These are phyloP conservation scores for Gymnarchus niloticus DNA, from an alignment of 2,113 vertebrate genomes.

Conservation along the genomic window DNA sequence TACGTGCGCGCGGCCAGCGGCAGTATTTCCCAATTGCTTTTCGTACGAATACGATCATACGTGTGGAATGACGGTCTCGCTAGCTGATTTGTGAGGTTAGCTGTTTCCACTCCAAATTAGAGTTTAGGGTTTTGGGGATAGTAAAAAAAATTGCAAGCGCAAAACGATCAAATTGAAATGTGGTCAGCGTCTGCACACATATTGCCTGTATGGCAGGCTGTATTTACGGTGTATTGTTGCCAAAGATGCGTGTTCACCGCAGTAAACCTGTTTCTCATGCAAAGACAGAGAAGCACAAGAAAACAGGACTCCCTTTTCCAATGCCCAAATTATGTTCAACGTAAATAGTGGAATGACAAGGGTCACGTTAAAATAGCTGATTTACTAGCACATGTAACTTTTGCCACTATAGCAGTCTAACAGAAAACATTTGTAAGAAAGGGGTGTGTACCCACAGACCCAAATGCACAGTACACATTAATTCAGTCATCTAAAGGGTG, in stretches of 20 bases:
- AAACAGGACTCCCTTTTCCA: neutral
- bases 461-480: too few relatives aligned
- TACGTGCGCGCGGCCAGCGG: neutral
- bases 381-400: too few relatives aligned
- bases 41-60: slow-evolving; percentile 29
- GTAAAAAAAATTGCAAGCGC: neutral
- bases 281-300: neutral
- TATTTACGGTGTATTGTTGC: neutral
- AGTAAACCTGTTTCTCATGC: neutral
- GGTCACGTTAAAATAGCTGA: too few relatives aligned
- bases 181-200: neutral
- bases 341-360: neutral
- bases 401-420: too few relatives aligned
- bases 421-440: too few relatives aligned
- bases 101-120: too few relatives aligned
- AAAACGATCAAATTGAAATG: neutral
- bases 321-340: neutral
- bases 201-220: neutral
- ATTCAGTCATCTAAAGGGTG: too few relatives aligned
- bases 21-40: slow-evolving; percentile 30
- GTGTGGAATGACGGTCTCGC: slow-evolving; percentile 28
- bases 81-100: too few relatives aligned
- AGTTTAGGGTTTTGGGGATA: too few relatives aligned
- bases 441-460: too few relatives aligned
- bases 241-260: neutral